phyloP scores from a whole-genome alignment of 2,797 vertebrate species.

The Helicolenus hilgendorfi region DNA sequence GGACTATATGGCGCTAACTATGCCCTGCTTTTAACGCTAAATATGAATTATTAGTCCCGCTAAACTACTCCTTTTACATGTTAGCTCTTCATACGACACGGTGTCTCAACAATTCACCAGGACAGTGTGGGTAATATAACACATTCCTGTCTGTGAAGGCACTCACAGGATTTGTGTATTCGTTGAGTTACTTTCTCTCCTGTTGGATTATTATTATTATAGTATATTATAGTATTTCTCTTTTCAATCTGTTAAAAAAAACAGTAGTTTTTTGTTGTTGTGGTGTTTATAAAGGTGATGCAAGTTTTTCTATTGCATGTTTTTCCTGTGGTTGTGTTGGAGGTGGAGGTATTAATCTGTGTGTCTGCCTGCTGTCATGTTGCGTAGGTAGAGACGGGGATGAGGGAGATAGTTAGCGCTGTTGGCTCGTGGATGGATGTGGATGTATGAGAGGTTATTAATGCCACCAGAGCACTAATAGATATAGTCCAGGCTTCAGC shows the following conservation, averaged over 20 bases:
- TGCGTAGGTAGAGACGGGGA: constrained; percentile 46
- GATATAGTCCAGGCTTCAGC: not conserved
- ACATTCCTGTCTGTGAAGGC: constrained; percentile 1
- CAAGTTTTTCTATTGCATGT: constrained; percentile 8
- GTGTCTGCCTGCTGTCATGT: constrained; percentile 53
- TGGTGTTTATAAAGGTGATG: not conserved
- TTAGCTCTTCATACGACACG: not conserved
- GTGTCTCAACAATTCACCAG: not conserved
- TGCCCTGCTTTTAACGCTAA: not conserved
- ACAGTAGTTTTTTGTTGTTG: not conserved
- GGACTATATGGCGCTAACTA: constrained; percentile 65
- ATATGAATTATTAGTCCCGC: not conserved
- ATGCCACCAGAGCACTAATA: constrained; percentile 24
- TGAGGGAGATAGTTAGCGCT: constrained; percentile 64
- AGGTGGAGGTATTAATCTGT: constrained; percentile 9
- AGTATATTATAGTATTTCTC: not conserved
- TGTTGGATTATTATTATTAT: not conserved
- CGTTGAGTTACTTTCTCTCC: not conserved
- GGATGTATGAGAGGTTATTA: constrained; percentile 60
- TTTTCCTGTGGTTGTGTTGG: not conserved
- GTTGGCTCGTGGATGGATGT: constrained; percentile 48
- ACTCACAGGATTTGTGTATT: not conserved
- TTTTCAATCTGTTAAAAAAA: not conserved
- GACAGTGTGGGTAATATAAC: not conserved
- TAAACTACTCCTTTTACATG: not conserved